Conservation (phyloP, 2,113 vertebrate genomes). For the Machaerirhynchus nigripectus region DNA sequence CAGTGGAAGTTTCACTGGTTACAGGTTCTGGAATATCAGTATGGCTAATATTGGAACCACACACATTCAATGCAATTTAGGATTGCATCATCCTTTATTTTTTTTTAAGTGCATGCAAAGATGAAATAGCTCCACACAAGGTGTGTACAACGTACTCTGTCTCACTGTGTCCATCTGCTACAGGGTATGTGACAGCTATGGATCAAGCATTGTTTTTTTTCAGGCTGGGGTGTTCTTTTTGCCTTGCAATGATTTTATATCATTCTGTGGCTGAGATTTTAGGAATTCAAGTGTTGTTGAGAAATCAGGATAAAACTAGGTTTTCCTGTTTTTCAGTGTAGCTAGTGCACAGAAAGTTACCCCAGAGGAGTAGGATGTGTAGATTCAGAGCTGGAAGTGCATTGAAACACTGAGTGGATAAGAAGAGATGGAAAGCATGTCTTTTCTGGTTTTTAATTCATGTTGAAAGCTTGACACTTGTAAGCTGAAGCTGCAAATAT, state of each 20-base stretch:
- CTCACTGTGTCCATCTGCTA: background rate
- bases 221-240: background rate
- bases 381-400: background rate
- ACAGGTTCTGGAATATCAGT: background rate
- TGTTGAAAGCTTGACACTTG: fast-evolving
- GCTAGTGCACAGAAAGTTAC: background rate
- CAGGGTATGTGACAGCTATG: background rate
- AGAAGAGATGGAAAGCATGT: background rate
- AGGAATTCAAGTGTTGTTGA: background rate
- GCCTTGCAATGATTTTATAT: background rate
- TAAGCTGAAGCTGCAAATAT: background rate
- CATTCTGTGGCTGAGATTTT: background rate
- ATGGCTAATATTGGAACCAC: background rate
- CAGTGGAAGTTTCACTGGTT: background rate
- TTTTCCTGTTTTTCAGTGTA: background rate
- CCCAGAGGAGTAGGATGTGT: fast-evolving
- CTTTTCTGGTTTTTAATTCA: background rate
- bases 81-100: background rate
- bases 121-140: background rate
- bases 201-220: background rate
- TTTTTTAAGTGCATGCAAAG: background rate
- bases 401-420: background rate
- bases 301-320: background rate
- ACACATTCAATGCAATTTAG: background rate
- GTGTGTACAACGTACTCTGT: background rate